These are phyloP conservation scores for Aplysina aerophoba DNA, from an alignment of 37 sponge, comb jelly and placozoan species.

Conservation along the genomic window DNA sequence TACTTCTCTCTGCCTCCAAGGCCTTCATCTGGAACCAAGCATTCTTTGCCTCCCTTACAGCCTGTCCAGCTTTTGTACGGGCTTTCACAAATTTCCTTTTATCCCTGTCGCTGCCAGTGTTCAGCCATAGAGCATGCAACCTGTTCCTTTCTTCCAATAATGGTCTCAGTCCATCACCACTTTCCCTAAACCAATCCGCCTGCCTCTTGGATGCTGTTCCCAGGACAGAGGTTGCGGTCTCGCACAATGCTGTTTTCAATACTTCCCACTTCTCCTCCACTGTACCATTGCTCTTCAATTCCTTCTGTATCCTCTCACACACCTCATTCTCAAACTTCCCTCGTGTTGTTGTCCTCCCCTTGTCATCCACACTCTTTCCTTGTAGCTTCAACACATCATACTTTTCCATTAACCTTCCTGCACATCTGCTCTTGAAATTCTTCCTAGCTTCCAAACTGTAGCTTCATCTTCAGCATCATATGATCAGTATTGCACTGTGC, in stretches of 20 bases:
- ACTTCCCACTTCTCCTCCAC: constrained; percentile 12
- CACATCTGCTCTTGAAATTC: not conserved
- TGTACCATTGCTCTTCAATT: not conserved
- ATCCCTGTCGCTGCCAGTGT: constrained; percentile 18
- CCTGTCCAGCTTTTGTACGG: constrained; percentile 4
- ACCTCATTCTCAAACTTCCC: constrained; percentile 2
- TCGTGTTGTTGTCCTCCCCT: constrained; percentile 18
- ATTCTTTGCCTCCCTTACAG: constrained; percentile 33
- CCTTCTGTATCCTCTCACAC: not conserved
- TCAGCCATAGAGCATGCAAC: constrained; percentile 10
- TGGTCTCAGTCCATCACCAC: not conserved
- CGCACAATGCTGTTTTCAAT: not conserved
- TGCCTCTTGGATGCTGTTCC: not conserved
- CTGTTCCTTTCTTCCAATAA: constrained; percentile 6
- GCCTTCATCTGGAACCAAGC: constrained; percentile 41
- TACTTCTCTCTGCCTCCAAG: constrained; percentile 42
- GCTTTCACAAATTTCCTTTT: not conserved
- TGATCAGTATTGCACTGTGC: constrained; percentile 35
- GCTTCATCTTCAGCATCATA: constrained; percentile 14
- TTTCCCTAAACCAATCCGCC: constrained; percentile 14
- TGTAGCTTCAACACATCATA: constrained; percentile 29
- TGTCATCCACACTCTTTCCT: constrained; percentile 20
- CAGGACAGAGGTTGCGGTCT: not conserved
- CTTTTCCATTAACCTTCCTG: not conserved
- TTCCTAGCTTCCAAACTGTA: not conserved